Base-by-base conservation (phyloP, 1,140 invertebrate genomes). In the Drosophila nigromelanica region DNA sequence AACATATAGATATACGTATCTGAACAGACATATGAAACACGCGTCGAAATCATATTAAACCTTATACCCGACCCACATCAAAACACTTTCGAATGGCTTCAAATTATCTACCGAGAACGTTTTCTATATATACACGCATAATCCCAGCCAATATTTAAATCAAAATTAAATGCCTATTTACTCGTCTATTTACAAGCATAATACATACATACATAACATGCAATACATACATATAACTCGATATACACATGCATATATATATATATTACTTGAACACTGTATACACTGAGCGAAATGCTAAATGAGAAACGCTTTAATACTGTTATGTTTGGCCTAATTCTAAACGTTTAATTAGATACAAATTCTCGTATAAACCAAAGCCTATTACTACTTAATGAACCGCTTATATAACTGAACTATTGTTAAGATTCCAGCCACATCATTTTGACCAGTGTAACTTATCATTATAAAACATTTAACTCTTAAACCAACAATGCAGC, bases 291-390 rank as follows among this genome's bases (percentile, higher is more conserved):
- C 80, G 70, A 77, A 83, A 73, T 83, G 80, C 80, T 77, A 58
- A 78, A 82, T 73, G 73, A 35, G 48, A 89, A 85, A 89, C 60
- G 81, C 85, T 89, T 89, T 89, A 89, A 87, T 76, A 73, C 75
- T 89, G 85, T 89, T 89, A 89, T 89, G 86, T 89, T 89, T 89
- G 85, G 85, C 85, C 80, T 72, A 83, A 42, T 83, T 79, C 56
- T 77, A 70, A 87, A 78, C 82, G 51, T 78, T 78, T 86, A 87
- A 74, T 86, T 86, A 87, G 82, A 77, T 54, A 73, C 60, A 87
- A 87, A 73, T 81, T 69, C 75, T 61, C 40, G 43, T 58, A 70
- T 50, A 62, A 59, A 48, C 21, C 47, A 15, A 42, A 70, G 50
- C 14, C 52, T 69, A 69, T 47, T 62, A 42, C 54, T 68, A 60